Base-by-base conservation (phyloP, 2,888 invertebrate genomes). In the Chaetoderma sp. region DNA sequence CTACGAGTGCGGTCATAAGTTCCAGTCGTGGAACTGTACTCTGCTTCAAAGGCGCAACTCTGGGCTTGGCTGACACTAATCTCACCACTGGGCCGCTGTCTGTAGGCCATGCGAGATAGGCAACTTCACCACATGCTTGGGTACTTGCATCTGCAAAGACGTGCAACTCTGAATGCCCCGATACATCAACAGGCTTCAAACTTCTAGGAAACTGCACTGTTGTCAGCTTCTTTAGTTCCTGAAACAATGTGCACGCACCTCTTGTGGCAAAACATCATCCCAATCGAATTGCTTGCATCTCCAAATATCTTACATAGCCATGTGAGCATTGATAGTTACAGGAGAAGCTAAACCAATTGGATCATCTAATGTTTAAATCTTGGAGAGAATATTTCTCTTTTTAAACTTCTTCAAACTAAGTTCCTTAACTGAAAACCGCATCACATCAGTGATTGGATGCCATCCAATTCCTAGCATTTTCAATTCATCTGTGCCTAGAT, bases 271-370 rank as follows among this genome's bases (percentile, higher is more conserved):
- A n/a, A 21, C 10, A n/a, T 63, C 63, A 30, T 57, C 49, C 56
- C 49, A 47, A 25, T 33, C 57, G 8, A 47, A 27, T 16, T 27
- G 10, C 27, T 45, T 56, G 13, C 28, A 5, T 28, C 45, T 10
- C 64, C 59, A 64, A 16, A 64, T 27, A 28, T 42, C 54, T 32
- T 64, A 59, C 39, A 64, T 33, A 42, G 50, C 59, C 23, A 59
- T 57, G 33, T 39, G 33, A 10, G 64, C 59, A 21, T 42, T 49
- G 16, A 60, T 49, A 10, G 59, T 59, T 18, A 64, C 50, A 30
- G 52, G 47, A 21, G 64, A 18, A 8, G 59, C 64, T 23, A 59
- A 27, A 52, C 59, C 64, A 18, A 59, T 21, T 16, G 45, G 59
- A 16, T 64, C 64, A 30, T 52, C 59, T 16, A 64, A 32, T 52